Conservation (phyloP, 2,797 vertebrate species). For the Macropus fuliginosus region DNA sequence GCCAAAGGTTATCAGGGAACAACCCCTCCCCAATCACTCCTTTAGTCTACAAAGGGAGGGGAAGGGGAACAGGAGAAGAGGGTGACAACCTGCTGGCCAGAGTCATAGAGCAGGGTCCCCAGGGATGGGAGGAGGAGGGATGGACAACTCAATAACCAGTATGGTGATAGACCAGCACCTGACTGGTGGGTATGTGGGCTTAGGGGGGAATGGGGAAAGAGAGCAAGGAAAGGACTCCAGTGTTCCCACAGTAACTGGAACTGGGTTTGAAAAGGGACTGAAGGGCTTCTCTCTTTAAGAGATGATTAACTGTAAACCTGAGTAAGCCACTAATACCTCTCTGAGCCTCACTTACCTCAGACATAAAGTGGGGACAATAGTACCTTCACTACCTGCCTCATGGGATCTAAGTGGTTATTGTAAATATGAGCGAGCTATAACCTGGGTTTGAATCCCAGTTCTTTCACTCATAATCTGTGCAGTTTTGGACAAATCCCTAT, state of each 20-base stretch:
- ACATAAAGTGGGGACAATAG: neutral
- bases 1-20: conserved; percentile 12
- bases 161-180: neutral
- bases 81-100: neutral
- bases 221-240: neutral
- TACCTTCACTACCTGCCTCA: neutral
- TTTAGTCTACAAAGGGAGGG: neutral
- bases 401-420: neutral
- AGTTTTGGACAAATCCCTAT: neutral
- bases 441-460: neutral
- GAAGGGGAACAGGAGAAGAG: neutral
- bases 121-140: neutral
- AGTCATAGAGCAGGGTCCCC: neutral
- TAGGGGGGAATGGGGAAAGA: neutral
- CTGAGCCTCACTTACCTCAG: neutral
- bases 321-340: neutral
- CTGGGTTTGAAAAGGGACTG: neutral
- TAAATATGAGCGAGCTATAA: neutral
- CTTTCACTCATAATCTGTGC: neutral
- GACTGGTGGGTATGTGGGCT: neutral
- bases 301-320: neutral
- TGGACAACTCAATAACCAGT: neutral
- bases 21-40: neutral
- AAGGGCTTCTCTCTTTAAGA: neutral
- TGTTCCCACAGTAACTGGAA: neutral